Evolutionary conservation across 2,113 vertebrate genomes (phyloP), one percentile per base, ranked within the genome.

Genomic region (Gavialis gangeticus): DNA sequence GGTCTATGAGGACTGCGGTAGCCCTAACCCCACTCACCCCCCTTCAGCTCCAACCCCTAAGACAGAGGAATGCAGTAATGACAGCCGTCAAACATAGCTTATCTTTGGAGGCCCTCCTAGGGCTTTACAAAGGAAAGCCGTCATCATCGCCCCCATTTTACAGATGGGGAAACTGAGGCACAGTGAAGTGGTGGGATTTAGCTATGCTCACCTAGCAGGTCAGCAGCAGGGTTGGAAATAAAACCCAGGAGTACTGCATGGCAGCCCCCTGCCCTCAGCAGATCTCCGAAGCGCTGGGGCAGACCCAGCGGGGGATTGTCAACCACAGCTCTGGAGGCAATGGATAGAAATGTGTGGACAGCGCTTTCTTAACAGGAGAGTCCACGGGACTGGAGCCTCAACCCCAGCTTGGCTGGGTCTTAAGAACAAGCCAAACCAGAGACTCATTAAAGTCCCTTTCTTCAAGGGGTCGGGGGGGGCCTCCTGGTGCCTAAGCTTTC

Each of bases 131-230:
- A 80, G 79, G 55, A 59, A 84, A 75, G 78, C 77, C 71, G 60
- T 60, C 71, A n/a, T 71, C 9, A 25, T 55, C 19, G 3, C 10
- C 92, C 89, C 75, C 63, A 10, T 64, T 89, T 69, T 88, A 94
- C 57, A 28, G 3, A 0, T 0, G 60, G 89, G 82, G 58, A 67
- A 95, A 87, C 73, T 82, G 93, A 96, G 97, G 96, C 93, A 94
- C 93, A 91, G 89, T 71, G 93, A 83, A 92, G 92, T 92, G 96
- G 91, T 1, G 77, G 2, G 85, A 25, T 34, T 82, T 78, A 95
- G 22, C 75, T 73, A 94, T 87, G 95, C 91, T 96, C 96, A 94
- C 82, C 90, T 87, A 77, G 93, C 95, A 91, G 88, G 18, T 1
- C 62, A 56, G 58, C 95, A 94, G 91, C 84, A 82, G 88, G 83